Evolutionary conservation across 2,888 invertebrate genomes (phyloP), one percentile per base, ranked within the genome.

Genomic region (Tetanocera ferruginea): DNA sequence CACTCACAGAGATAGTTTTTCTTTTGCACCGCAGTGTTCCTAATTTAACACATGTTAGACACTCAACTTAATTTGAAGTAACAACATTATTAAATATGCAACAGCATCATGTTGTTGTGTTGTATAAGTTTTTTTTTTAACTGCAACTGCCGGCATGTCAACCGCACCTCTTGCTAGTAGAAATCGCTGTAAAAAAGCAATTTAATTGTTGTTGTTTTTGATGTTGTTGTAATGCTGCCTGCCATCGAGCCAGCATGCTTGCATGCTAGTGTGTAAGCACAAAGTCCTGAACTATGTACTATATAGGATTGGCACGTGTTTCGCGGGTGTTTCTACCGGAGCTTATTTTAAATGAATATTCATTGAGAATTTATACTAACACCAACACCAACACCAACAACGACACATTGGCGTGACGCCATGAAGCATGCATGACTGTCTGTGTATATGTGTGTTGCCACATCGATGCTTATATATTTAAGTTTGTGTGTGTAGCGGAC

Each of bases 21-120:
- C 34, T 31, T 64, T 64, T 72, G 9, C 66, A 64, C 75, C 37
- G 37, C 66, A 34, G 70, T 57, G 69, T 70, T 76, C 70, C 70
- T 69, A 60, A 76, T 76, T 76, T 76, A 70, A 76, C 76, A 76
- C 76, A 69, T 70, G 76, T 76, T 76, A 76, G 69, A 60, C 70
- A 62, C 60, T 25, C 69, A 60, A 49, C 69, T 70, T 69, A 60
- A 76, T 69, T 51, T 62, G 57, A 43, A 37, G 49, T 52, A 76
- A 70, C 76, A 74, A 74, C 25, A 34, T 74, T 62, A 51, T 74
- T 74, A 74, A 74, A 74, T 74, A 74, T 74, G 74, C 74, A 74
- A 72, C 72, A 72, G 49, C 69, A 23, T 37, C 69, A 28, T 60
- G 43, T 43, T 43, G 43, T 43, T 43, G 43, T 43, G 43, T 43